phyloP scores from a whole-genome alignment of 1,140 invertebrate genomes.

The Drosophila athabasca region DNA sequence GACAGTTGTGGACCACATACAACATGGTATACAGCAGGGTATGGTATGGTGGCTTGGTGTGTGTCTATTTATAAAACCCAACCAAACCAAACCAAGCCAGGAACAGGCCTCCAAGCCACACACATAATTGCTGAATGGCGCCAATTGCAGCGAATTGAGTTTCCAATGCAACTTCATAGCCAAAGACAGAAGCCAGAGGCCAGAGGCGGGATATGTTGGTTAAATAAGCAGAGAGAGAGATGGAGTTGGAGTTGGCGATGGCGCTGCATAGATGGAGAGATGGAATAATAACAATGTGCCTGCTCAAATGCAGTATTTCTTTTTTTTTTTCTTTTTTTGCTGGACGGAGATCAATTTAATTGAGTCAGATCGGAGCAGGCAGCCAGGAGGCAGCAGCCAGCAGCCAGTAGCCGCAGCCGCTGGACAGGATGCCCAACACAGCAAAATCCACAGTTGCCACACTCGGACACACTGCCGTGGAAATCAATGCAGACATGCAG shows the following conservation, averaged over 20 bases:
- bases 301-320: slow-evolving; percentile 51
- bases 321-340: too few species aligned
- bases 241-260: not conserved
- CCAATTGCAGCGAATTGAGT: slow-evolving; percentile 37
- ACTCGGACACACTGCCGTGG: slow-evolving; percentile 44
- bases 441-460: slow-evolving; percentile 27
- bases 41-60: not conserved
- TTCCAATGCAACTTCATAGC: slow-evolving; percentile 26
- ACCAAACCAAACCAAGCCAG: slow-evolving; percentile 16
- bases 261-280: slow-evolving; percentile 16
- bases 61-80: slow-evolving; percentile 65
- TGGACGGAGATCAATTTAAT: slow-evolving; percentile 45
- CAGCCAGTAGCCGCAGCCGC: not conserved
- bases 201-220: slow-evolving; percentile 15
- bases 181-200: not conserved
- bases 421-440: slow-evolving; percentile 47
- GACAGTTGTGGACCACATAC: slow-evolving; percentile 65
- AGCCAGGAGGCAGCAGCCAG: too few species aligned
- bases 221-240: slow-evolving; percentile 33
- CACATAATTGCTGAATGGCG: slow-evolving; percentile 62
- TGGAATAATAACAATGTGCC: slow-evolving; percentile 58
- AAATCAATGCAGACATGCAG: slow-evolving; percentile 53
- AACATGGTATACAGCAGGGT: slow-evolving; percentile 16
- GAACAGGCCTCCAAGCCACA: slow-evolving; percentile 11
- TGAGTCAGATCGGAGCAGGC: slow-evolving; percentile 17